phyloP scores from a whole-genome alignment of 2,113 vertebrate species.

The Tachycineta bicolor region DNA sequence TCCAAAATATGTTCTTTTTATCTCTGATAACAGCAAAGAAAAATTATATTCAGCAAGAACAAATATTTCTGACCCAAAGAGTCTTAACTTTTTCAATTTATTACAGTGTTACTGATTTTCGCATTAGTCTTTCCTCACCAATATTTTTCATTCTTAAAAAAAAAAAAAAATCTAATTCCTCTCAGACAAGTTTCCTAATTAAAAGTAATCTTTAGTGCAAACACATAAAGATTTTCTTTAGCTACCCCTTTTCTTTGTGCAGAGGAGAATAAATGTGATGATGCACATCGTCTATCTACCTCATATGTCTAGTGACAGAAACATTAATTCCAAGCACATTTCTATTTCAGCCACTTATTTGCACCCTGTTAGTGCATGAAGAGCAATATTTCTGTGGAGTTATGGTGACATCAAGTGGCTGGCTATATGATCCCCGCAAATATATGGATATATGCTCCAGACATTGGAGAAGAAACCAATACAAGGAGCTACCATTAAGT shows the following conservation, averaged over 20 bases:
- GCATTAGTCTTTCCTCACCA: neutral
- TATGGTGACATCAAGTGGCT: constrained; percentile 42
- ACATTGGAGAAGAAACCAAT: neutral
- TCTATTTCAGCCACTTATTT: constrained; percentile 19
- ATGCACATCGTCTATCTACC: neutral
- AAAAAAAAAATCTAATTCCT: neutral
- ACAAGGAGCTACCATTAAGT: neutral
- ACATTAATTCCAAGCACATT: neutral
- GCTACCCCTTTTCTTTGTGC: neutral
- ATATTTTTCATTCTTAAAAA: neutral
- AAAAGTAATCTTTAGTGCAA: neutral
- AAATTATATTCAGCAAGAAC: neutral
- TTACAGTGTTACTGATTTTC: neutral
- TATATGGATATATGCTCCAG: neutral
- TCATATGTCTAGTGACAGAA: neutral
- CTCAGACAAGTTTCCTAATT: neutral
- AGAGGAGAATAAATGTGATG: neutral
- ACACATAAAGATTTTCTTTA: neutral
- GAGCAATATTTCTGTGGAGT: neutral
- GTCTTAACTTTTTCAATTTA: neutral
- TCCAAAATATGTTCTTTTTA: neutral
- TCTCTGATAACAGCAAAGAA: neutral
- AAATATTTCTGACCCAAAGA: neutral
- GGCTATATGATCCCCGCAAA: neutral
- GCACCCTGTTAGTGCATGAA: neutral